These are phyloP conservation scores for Toxonevra muliebris DNA, from an alignment of 2,888 invertebrate species.

Conservation along the genomic window DNA sequence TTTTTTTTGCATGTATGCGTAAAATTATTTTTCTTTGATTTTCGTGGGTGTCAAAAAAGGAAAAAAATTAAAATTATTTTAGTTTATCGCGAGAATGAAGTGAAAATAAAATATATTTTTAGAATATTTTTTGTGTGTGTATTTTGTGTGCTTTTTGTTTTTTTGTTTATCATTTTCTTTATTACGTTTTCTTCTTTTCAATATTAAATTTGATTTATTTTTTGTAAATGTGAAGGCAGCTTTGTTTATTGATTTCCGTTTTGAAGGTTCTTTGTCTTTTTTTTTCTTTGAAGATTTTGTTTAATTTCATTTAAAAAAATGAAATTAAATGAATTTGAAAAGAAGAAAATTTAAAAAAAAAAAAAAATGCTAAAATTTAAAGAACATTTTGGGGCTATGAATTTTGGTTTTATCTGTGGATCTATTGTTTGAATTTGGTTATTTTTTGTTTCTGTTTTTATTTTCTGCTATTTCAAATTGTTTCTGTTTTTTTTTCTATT, in stretches of 20 bases:
- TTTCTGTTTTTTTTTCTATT: slow-evolving; percentile 21
- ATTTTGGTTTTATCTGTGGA: slow-evolving; percentile 45
- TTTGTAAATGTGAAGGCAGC: slow-evolving; percentile 60
- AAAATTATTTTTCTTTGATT: slow-evolving; percentile 5
- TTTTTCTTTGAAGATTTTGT: slow-evolving; percentile 27
- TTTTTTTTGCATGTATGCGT: neutral
- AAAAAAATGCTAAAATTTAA: slow-evolving; percentile 35
- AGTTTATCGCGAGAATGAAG: slow-evolving; percentile 2
- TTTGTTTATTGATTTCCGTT: slow-evolving; percentile 64
- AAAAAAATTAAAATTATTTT: slow-evolving; percentile 3
- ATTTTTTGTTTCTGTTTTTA: slow-evolving; percentile 22
- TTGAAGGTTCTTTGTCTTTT: slow-evolving; percentile 47
- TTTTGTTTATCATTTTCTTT: slow-evolving; percentile 32
- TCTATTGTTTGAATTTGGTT: slow-evolving; percentile 46
- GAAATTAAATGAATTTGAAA: slow-evolving; percentile 25
- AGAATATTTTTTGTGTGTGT: slow-evolving; percentile 41
- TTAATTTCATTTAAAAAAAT: neutral
- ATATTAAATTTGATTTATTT: slow-evolving; percentile 34
- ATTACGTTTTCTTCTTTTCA: slow-evolving; percentile 32
- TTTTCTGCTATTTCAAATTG: slow-evolving; percentile 12
- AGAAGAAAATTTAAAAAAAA: too few relatives aligned
- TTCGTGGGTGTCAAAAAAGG: neutral
- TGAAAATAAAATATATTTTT: slow-evolving; percentile 19
- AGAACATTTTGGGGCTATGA: slow-evolving; percentile 34
- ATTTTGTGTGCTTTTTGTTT: slow-evolving; percentile 54